Evolutionary conservation across 2,797 vertebrate species (phyloP), one percentile per base, ranked within the genome.

Genomic region (Cyprinella venusta): DNA sequence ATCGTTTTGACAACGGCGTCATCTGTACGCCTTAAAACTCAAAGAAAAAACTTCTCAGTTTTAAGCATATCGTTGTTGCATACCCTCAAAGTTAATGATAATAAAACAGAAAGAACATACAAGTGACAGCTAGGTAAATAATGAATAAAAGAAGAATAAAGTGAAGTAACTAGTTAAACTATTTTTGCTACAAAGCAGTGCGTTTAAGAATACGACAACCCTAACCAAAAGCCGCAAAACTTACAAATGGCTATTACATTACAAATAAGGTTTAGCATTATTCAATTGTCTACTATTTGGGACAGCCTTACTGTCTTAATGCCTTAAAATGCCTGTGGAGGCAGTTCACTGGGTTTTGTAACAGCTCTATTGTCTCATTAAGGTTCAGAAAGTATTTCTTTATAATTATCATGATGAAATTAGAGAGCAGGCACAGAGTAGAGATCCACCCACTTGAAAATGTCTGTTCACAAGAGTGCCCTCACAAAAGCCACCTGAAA

Each of bases 361-460:
- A 61, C 15, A n/a, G 56, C 42, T 24, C 16, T 77, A 63, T 77
- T 12, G 24, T 77, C 56, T 63, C 38, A 76, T 63, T 61, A 61
- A 13, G 24, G 2, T 38, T 5, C 40, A 63, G 40, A 42, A 63
- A 26, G 38, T 45, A n/a, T 21, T 40, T 15, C 76, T 77, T 42
- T 77, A 26, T 64, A 77, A 77, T 63, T 19, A 64, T 77, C 59
- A 64, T 24, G 9, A 77, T 33, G 56, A 64, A 59, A 48, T 64
- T 64, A 63, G 24, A 77, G 18, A 77, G 15, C 38, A 45, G 59
- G 40, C 40, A 77, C 59, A 64, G 16, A 45, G 64, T 33, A 64
- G 18, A 21, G 76, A 48, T 64, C 76, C 76, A 77, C 76, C 59
- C 76, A 63, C 40, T 45, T 64, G 59, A 26, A 77, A 48, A 33